phyloP scores from a whole-genome alignment of 2,888 invertebrate species.

The Drosophila paranaensis region DNA sequence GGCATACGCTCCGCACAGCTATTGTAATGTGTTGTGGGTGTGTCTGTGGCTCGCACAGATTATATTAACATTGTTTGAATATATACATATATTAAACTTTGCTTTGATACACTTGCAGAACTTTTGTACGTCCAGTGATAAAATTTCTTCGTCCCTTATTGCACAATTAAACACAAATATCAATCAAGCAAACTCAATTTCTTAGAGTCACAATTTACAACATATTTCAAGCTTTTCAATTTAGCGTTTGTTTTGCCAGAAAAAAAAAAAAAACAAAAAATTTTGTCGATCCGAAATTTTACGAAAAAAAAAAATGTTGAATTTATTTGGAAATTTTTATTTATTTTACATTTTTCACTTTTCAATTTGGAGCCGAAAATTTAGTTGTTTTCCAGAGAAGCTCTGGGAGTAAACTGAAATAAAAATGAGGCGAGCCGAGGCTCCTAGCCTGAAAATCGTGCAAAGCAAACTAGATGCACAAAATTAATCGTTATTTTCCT shows the following conservation, averaged over 20 bases:
- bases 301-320: not conserved
- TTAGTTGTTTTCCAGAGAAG: slow-evolving; percentile 15
- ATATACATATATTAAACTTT: too few species aligned
- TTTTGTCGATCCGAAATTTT: not conserved
- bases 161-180: slow-evolving; percentile 14
- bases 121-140: slow-evolving; percentile 6
- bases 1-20: not conserved
- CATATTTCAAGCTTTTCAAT: slow-evolving; percentile 16
- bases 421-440: not conserved
- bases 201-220: slow-evolving; percentile 4
- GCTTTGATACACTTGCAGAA: not conserved
- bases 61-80: too few species aligned
- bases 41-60: not conserved
- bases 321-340: not conserved
- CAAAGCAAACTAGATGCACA: not conserved
- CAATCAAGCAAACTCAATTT: slow-evolving; percentile 10
- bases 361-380: slow-evolving; percentile 22
- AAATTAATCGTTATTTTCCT: not conserved
- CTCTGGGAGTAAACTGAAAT: slow-evolving; percentile 24
- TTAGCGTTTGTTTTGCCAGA: not conserved
- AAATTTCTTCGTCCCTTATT: slow-evolving; percentile 2
- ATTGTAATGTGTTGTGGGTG: not conserved
- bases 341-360: not conserved
- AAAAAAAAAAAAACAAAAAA: not conserved
- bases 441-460: not conserved